Evolutionary conservation across 2,113 vertebrate species (phyloP), one percentile per base, ranked within the genome.

Genomic region (Brachirus orientalis): DNA sequence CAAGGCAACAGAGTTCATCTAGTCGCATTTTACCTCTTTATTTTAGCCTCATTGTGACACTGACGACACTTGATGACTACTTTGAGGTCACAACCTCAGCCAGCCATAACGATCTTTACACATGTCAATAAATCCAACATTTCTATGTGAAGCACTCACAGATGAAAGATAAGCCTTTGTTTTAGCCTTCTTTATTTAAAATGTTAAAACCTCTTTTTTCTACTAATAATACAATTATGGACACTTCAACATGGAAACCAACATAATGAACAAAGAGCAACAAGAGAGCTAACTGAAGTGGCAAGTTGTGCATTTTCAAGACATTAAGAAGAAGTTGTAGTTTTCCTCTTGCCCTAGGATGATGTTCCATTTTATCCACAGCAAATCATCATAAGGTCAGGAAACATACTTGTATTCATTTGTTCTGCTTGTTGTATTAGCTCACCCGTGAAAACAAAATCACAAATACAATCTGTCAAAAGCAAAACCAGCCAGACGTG

Each of bases 401-500:
- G 74, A 61, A 54, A 53, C 28, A 16, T 16, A 69, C 80, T 70
- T 75, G 50, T 70, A 65, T 66, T 69, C 19, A 72, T 79, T 78
- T 47, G 44, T 79, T 53, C 54, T 41, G 51, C 72, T 72, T 73
- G 75, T 81, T 70, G 69, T 69, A 64, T 55, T 16, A 16, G 41
- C 50, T 79, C 60, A 75, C 20, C 66, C 73, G 28, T 71, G 72
- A 78, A 36, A 64, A 72, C 51, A 58, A 82, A 79, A 79, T 81
- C 72, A 58, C 57, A 74, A 80, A 77, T 70, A 19, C 63, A 69
- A 73, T 85, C 64, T 75, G 72, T 75, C 59, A 77, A 79, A 79
- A 51, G 65, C 55, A 61, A 56, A 69, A 53, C 40, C 35, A 33
- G 38, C 56, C 70, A 37, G 44, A 64, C 61, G 45, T 82, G 76